Base-by-base conservation (phyloP, 2,113 vertebrate genomes). In the Amia ocellicauda region DNA sequence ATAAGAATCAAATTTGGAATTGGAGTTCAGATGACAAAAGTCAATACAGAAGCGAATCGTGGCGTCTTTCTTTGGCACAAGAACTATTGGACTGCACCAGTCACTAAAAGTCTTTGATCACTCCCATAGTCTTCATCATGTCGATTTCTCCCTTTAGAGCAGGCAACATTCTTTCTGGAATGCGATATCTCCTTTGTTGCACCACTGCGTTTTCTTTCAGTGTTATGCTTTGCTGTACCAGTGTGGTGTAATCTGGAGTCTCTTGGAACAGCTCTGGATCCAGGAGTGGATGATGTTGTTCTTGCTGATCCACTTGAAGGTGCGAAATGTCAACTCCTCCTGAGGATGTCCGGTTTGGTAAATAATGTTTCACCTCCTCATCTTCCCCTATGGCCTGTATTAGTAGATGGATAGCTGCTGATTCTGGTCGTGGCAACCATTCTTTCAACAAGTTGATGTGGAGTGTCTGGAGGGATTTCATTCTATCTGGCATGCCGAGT, bases 11-110 rank as follows among this genome's bases (percentile, higher is more conserved):
- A 72, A 71, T 7, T 36, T 26, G 1, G 29, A 71, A 10, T 73
- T 54, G 13, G 64, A 14, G 58, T 70, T 75, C 4, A 65, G 7
- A 27, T 73, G 68, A 11, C 54, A 22, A 27, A 64, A 71, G 40
- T 79, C 68, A 19, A 69, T 43, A 14, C 61, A 71, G 24, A 77
- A 69, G 14, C 47, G 17, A 3, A 70, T 17, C 3, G 52, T 22
- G 7, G 50, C 62, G 63, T 74, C 50, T 26, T 66, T 66, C 17
- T 63, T 74, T 13, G 52, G 70, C 3, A 69, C 56, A 22, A 73
- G 52, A 19, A 71, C 66, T 3, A 69, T 60, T 3, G 68, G 69
- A 42, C 62, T 73, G 17, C 65, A 67, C 69, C 64, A 76, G 19
- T 71, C 58, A 56, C 69, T 75, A 2, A 9, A 40, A 69, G 1